Conservation (phyloP, 23 tunicate species). For the Aplidium turbinatum region DNA sequence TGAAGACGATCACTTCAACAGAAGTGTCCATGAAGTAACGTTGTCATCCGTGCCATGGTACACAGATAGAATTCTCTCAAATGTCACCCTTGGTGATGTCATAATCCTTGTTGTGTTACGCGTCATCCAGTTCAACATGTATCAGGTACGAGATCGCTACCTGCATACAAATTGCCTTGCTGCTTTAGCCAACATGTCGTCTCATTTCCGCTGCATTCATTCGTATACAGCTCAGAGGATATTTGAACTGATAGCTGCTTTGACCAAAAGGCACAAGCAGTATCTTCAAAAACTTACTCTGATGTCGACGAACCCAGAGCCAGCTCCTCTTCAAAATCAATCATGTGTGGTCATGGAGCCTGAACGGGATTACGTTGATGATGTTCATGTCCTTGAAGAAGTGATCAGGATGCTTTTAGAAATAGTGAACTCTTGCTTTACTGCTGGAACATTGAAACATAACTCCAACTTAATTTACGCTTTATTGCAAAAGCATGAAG, state of each 20-base stretch:
- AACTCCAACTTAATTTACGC: conserved; percentile 84
- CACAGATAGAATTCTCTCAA: conserved; percentile 60
- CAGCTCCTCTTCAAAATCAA: not conserved
- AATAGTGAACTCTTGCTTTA: conserved; percentile 84
- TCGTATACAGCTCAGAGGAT: conserved; percentile 73
- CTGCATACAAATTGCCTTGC: conserved; percentile 98
- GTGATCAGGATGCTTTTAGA: conserved; percentile 85
- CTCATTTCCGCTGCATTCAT: conserved; percentile 54
- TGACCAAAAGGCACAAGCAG: conserved; percentile 55
- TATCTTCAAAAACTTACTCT: conserved; percentile 3
- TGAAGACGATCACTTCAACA: conserved; percentile 89
- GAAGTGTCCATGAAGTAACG: conserved; percentile 61
- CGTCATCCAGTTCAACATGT: conserved; percentile 82
- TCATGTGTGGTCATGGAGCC: conserved; percentile 38
- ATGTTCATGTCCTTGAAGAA: conserved; percentile 58
- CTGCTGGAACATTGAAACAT: conserved; percentile 57
- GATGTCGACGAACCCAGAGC: not conserved
- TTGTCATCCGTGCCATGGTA: conserved; percentile 70
- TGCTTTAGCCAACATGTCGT: conserved; percentile 95
- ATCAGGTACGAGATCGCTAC: conserved; percentile 75
- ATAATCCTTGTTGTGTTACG: conserved; percentile 70
- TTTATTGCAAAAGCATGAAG: conserved; percentile 62
- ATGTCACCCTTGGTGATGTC: conserved; percentile 76
- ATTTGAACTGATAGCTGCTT: conserved; percentile 53
- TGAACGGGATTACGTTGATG: conserved; percentile 55